phyloP scores from a whole-genome alignment of 1,140 invertebrate species.

The Pachypsylla venusta region DNA sequence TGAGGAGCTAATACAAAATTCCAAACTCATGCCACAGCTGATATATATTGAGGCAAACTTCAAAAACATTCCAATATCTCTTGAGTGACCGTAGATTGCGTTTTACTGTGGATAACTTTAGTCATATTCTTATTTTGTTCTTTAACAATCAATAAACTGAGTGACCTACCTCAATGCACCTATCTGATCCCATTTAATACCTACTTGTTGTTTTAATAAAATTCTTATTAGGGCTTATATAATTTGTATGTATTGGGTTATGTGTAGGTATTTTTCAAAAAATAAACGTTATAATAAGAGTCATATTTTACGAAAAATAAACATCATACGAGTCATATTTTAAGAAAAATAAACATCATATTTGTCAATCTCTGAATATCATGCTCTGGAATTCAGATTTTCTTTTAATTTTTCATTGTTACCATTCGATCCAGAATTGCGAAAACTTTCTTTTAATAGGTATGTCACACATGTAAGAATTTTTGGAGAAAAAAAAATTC shows the following conservation, averaged over 20 bases:
- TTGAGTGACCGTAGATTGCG: constrained; percentile 15
- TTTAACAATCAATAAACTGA: background rate
- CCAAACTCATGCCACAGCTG: background rate
- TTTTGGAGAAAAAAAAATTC: no score
- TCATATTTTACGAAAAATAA: no score
- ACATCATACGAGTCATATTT: no score
- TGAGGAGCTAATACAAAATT: background rate
- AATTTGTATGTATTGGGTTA: background rate
- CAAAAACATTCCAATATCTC: background rate
- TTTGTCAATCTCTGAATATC: no score
- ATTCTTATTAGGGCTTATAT: background rate
- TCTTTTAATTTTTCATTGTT: no score
- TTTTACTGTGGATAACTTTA: background rate
- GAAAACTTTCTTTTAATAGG: no score
- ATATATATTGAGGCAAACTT: background rate
- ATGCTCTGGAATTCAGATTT: no score
- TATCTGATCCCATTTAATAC: background rate
- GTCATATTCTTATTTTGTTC: background rate
- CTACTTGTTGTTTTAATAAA: background rate
- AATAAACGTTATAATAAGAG: no score
- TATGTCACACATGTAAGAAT: no score
- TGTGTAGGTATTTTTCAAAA: background rate
- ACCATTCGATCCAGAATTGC: no score
- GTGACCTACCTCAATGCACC: background rate
- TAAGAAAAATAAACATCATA: no score